Percentiles rank a stretch among this genome's conserved stretches.
Evolutionary conservation across 1,140 invertebrate genomes (phyloP).

Genomic region (Apolygus lucorum): DNA sequence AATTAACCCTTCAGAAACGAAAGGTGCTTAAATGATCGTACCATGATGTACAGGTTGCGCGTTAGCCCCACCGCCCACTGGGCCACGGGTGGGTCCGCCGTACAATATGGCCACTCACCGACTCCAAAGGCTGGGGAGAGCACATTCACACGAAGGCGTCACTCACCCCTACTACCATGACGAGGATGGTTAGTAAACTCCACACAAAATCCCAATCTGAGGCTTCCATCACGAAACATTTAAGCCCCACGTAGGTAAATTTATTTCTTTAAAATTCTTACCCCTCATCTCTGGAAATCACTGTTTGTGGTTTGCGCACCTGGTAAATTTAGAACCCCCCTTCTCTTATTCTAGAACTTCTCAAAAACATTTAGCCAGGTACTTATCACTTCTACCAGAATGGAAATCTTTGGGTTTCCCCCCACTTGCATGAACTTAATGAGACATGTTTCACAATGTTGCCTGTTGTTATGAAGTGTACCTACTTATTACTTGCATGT

Average conservation of each 20-base stretch:
- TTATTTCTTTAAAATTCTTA: background rate
- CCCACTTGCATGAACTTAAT: no score
- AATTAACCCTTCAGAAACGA: no score
- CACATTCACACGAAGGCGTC: constrained; percentile 77
- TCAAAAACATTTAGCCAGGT: background rate
- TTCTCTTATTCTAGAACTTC: background rate
- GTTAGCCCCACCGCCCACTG: constrained; percentile 28
- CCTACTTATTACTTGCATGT: no score
- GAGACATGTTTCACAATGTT: no score
- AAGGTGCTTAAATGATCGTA: no score
- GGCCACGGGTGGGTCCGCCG: constrained; percentile 46
- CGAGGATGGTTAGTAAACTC: constrained; percentile 22
- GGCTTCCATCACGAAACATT: background rate
- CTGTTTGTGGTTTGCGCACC: background rate
- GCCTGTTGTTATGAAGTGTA: no score
- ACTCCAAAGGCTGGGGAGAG: constrained; percentile 64
- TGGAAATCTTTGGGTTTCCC: background rate
- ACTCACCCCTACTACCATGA: constrained; percentile 65
- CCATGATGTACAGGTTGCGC: constrained; percentile 23
- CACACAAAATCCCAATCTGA: background rate
- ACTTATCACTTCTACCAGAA: background rate
- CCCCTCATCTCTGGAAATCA: background rate
- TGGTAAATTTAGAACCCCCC: background rate
- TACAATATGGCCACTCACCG: constrained; percentile 67
- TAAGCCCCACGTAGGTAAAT: background rate